A percentile compares a stretch with the other conserved stretches of the same genome.
Conservation (phyloP, 2,113 vertebrate genomes). For the Nothoprocta pentlandii region DNA sequence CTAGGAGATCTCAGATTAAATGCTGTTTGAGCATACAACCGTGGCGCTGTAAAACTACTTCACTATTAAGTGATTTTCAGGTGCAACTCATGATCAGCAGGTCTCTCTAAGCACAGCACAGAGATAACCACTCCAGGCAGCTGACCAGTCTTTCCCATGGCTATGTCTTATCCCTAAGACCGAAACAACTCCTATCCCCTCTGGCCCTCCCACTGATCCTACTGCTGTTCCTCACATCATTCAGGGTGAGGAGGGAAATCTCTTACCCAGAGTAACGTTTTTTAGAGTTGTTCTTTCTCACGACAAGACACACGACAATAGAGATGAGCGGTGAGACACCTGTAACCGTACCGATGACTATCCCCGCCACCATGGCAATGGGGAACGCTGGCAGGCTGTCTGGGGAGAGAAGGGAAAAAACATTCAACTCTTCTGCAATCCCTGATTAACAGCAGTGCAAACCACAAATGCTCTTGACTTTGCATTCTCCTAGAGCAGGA, state of each 20-base stretch:
- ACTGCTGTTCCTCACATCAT: conserved; percentile 8
- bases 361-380: conserved; percentile 83
- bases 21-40: neutral
- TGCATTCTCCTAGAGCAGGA: neutral
- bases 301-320: conserved; percentile 81
- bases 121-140: neutral
- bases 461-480: conserved; percentile 11
- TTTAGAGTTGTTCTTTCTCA: conserved; percentile 84
- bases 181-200: neutral
- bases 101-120: neutral
- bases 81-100: neutral
- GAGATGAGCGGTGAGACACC: conserved; percentile 84
- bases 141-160: neutral
- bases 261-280: conserved; percentile 91
- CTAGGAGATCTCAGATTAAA: neutral
- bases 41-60: neutral
- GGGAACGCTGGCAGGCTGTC: conserved; percentile 77
- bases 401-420: conserved; percentile 69
- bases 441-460: conserved; percentile 9
- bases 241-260: conserved; percentile 36
- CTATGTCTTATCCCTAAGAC: neutral
- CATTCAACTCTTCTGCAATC: conserved; percentile 55
- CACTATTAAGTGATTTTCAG: neutral
- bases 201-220: conserved; percentile 24
- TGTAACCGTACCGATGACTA: conserved; percentile 83